Evolutionary conservation across 2,888 invertebrate species (phyloP).

Genomic region (Volucella zonaria): DNA sequence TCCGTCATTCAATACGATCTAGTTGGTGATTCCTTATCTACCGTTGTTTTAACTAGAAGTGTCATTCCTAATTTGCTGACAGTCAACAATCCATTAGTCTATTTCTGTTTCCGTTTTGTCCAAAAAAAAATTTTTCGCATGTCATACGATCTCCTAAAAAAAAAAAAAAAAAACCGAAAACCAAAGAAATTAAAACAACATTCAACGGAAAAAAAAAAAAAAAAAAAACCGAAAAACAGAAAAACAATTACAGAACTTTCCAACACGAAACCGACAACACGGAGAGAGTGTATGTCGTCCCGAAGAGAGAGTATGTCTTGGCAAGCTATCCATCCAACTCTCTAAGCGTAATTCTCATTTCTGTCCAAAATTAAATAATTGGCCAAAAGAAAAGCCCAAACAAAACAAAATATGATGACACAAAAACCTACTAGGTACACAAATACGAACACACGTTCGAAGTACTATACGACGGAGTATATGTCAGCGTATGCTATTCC

Average conservation of each 20-base stretch:
- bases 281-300: slow-evolving; percentile 10
- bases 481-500: background rate
- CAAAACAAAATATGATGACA: slow-evolving; percentile 68
- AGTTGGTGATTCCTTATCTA: too few relatives aligned
- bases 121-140: slow-evolving; percentile 38
- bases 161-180: background rate
- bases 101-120: slow-evolving; percentile 39
- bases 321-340: slow-evolving; percentile 9
- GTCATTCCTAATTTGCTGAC: slow-evolving; percentile 27
- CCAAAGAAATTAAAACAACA: background rate
- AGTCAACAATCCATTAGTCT: slow-evolving; percentile 43
- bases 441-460: slow-evolving; percentile 37
- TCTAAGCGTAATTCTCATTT: slow-evolving; percentile 17
- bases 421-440: slow-evolving; percentile 70
- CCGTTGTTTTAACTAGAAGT: background rate
- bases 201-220: slow-evolving; percentile 18
- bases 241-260: slow-evolving; percentile 55
- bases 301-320: background rate
- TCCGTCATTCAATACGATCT: too few relatives aligned
- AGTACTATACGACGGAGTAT: background rate
- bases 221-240: background rate
- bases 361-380: slow-evolving; percentile 62
- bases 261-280: slow-evolving; percentile 33
- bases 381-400: slow-evolving; percentile 52
- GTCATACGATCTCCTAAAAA: slow-evolving; percentile 37